phyloP scores from a whole-genome alignment of 2,797 vertebrate genomes.

The Tapera naevia region DNA sequence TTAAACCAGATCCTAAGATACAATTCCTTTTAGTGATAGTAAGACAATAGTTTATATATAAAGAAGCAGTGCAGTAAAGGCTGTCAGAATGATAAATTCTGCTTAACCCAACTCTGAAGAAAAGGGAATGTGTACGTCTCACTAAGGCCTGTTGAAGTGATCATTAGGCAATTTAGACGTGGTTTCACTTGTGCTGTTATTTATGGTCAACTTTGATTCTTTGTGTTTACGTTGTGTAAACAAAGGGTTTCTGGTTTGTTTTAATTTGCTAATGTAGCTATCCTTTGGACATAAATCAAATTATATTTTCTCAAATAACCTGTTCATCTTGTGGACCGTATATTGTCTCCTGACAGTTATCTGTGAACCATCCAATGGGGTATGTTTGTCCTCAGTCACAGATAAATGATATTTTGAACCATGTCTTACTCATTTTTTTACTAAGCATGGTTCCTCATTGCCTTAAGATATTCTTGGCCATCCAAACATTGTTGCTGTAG shows the following conservation, averaged over 20 bases:
- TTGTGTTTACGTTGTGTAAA: accelerated
- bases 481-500: background rate
- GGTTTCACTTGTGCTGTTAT: background rate
- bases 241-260: background rate
- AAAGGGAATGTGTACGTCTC: background rate
- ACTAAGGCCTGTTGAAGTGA: background rate
- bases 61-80: background rate
- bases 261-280: background rate
- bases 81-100: background rate
- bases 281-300: background rate
- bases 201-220: background rate
- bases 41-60: background rate
- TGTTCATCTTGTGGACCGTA: background rate
- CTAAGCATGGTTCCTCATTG: background rate
- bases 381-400: background rate
- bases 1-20: background rate
- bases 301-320: background rate
- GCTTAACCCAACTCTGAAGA: background rate
- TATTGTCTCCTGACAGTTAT: background rate
- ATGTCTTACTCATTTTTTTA: background rate
- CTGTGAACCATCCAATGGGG: background rate
- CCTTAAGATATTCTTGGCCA: background rate
- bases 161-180: background rate
- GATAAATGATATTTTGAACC: background rate
- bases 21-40: background rate